Evolutionary conservation across 1,140 invertebrate genomes (phyloP).

Genomic region (Tetramorium simillimum): DNA sequence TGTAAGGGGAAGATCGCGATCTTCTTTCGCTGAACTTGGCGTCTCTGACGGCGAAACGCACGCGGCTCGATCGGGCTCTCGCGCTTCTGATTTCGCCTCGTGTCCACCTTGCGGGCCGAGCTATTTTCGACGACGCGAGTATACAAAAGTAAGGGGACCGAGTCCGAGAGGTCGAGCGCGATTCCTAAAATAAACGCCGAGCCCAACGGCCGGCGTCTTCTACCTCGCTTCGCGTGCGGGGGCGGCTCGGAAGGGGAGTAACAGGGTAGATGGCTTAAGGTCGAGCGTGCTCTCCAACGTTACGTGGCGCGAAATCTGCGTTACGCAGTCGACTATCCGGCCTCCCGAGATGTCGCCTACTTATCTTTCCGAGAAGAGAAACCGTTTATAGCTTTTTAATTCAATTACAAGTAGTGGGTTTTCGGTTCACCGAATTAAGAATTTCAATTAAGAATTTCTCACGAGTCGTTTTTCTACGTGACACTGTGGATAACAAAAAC

Average conservation of each 20-base stretch:
- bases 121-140: conserved; percentile 70
- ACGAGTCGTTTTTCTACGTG: background rate
- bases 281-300: conserved; percentile 56
- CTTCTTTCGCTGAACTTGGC: conserved; percentile 38
- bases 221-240: conserved; percentile 5
- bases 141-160: conserved; percentile 70
- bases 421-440: background rate
- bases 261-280: conserved; percentile 57
- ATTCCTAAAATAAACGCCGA: conserved; percentile 73
- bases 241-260: background rate
- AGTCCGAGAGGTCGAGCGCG: conserved; percentile 69
- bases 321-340: conserved; percentile 7
- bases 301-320: conserved; percentile 37
- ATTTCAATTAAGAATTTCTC: background rate
- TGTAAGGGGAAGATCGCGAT: background rate
- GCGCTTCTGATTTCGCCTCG: conserved; percentile 60
- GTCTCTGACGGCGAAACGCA: background rate
- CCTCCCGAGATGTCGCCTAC: background rate
- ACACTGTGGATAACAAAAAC: too few relatives aligned
- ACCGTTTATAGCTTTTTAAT: background rate
- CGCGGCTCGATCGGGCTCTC: conserved; percentile 14
- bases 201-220: conserved; percentile 70
- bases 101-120: conserved; percentile 68
- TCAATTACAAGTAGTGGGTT: background rate
- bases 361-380: background rate